phyloP scores from a whole-genome alignment of 2,113 vertebrate genomes.

The Leptosomus discolor region DNA sequence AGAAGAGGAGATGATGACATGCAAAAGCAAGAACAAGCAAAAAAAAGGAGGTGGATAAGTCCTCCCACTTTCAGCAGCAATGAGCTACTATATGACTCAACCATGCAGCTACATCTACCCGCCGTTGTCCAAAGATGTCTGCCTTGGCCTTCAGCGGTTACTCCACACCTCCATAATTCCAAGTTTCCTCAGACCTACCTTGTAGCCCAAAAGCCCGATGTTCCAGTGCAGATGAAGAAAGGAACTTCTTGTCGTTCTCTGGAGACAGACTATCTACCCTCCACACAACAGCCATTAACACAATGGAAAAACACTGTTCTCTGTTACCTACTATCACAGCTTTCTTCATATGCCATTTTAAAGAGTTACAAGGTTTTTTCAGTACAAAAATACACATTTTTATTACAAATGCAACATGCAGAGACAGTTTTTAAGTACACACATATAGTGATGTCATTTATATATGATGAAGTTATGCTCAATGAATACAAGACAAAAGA shows the following conservation, averaged over 20 bases:
- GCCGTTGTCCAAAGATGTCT: neutral
- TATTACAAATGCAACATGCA: neutral
- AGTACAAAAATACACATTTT: neutral
- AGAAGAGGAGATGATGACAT: neutral
- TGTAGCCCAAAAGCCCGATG: neutral
- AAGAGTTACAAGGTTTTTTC: neutral
- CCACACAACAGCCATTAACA: neutral
- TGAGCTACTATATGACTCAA: neutral
- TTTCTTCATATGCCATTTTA: neutral
- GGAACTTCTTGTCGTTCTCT: neutral
- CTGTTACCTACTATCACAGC: neutral
- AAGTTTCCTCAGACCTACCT: neutral
- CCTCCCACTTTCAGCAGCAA: neutral
- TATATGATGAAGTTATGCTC: neutral
- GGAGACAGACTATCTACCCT: neutral
- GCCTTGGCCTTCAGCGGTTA: neutral
- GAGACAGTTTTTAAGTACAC: neutral
- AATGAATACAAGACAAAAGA: neutral
- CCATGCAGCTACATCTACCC: neutral
- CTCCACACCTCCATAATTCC: neutral
- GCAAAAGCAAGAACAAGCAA: neutral
- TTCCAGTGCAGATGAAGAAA: neutral
- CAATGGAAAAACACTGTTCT: neutral
- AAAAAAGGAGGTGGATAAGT: neutral
- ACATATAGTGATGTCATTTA: neutral